Percentiles rank a stretch among this genome's conserved stretches.
phyloP scores from a whole-genome alignment of 2,797 vertebrate genomes.

The Characodon lateralis region DNA sequence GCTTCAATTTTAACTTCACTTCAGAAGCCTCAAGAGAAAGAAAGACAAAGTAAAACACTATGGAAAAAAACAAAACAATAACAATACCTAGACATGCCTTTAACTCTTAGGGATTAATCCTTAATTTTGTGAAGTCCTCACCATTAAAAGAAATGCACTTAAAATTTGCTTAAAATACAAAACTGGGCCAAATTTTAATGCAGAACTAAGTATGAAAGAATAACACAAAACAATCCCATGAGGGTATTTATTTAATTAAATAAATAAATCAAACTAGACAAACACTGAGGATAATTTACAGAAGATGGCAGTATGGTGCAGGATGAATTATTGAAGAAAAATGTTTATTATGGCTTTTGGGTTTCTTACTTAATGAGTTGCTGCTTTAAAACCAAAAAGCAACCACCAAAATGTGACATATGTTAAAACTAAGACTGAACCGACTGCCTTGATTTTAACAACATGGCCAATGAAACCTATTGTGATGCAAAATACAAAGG shows the following conservation, averaged over 20 bases:
- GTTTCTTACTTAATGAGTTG: background rate
- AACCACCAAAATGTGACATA: background rate
- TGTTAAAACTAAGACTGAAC: background rate
- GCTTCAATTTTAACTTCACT: constrained; percentile 12
- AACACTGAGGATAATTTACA: background rate
- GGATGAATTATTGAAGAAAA: background rate
- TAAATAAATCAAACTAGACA: background rate
- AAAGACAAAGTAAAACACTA: constrained; percentile 5
- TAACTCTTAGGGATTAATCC: background rate
- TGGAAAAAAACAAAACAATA: too few relatives aligned
- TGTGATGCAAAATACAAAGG: background rate
- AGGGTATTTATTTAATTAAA: background rate
- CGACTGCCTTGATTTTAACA: background rate
- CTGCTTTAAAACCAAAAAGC: background rate
- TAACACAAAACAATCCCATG: too few relatives aligned
- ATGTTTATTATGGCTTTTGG: background rate
- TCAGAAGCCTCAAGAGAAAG: background rate
- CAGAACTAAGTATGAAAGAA: background rate
- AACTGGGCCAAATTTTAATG: background rate
- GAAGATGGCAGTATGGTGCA: constrained; percentile 1
- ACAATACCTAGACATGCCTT: background rate
- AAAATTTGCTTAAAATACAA: background rate
- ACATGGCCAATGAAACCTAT: background rate
- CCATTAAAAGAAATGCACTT: background rate
- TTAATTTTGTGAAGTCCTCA: background rate